A percentile compares a stretch with the other conserved stretches of the same genome.
Conservation (phyloP, 2,888 invertebrate species). For the Eristalinus sepulchralis region DNA sequence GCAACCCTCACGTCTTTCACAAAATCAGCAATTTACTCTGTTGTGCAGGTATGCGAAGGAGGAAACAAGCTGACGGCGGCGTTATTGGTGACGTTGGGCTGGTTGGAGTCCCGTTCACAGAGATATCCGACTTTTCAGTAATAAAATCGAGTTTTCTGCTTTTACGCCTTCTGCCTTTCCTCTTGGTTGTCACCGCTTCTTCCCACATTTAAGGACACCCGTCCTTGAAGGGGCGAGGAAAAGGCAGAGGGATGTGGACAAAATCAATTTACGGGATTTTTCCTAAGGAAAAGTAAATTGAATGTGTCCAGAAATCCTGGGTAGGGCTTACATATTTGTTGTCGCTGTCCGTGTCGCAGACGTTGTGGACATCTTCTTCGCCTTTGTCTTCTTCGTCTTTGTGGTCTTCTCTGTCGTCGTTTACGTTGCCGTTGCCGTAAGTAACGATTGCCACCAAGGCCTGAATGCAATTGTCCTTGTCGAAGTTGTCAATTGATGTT, state of each 20-base stretch:
- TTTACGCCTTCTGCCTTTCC: neutral
- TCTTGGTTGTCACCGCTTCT: neutral
- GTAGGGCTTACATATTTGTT: constrained; percentile 16
- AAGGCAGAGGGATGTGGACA: constrained; percentile 42
- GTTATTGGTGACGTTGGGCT: neutral
- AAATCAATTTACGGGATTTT: constrained; percentile 58
- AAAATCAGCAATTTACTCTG: constrained; percentile 65
- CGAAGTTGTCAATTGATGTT: constrained; percentile 24
- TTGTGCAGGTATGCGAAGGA: constrained; percentile 30
- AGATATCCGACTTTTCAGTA: constrained; percentile 53
- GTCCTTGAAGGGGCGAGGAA: constrained; percentile 19
- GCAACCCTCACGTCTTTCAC: constrained; percentile 40
- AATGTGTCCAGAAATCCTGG: constrained; percentile 43
- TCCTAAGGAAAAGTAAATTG: constrained; percentile 46
- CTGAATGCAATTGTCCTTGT: constrained; percentile 41
- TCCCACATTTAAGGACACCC: constrained; percentile 32
- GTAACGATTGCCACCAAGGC: constrained; percentile 22
- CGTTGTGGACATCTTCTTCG: neutral
- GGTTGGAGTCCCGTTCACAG: neutral
- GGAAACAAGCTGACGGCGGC: constrained; percentile 8
- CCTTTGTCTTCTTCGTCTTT: neutral
- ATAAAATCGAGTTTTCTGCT: constrained; percentile 48
- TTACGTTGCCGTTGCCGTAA: neutral
- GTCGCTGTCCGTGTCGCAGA: neutral
- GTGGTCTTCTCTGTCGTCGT: neutral